Conservation (phyloP, 1,140 invertebrate genomes). For the Triops longicaudatus region DNA sequence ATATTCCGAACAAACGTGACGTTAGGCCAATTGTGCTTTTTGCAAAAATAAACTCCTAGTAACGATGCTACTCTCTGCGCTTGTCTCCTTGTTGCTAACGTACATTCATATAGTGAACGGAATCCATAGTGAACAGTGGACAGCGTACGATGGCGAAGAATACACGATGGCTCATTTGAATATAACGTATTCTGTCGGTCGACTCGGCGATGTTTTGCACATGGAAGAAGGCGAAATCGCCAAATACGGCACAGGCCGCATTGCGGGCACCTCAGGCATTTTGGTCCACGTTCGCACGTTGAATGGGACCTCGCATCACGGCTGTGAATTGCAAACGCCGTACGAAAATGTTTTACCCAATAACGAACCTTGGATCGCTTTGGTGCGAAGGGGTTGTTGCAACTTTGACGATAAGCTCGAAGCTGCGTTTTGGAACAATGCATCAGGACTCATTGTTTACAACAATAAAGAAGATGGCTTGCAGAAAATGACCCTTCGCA, state of each 20-base stretch:
- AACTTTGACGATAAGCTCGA: constrained; percentile 66
- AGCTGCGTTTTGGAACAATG: constrained; percentile 58
- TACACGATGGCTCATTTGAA: constrained; percentile 34
- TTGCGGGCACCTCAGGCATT: constrained; percentile 49
- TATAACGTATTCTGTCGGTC: constrained; percentile 32
- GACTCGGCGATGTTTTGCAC: constrained; percentile 29
- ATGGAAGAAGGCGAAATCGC: constrained; percentile 40
- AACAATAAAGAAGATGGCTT: constrained; percentile 56
- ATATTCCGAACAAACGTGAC: too few relatives aligned
- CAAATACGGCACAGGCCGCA: constrained; percentile 57
- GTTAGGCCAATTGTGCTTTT: neutral
- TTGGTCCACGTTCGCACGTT: constrained; percentile 50
- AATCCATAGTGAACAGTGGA: constrained; percentile 22
- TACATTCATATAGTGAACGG: neutral
- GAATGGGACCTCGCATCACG: constrained; percentile 34
- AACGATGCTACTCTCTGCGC: neutral
- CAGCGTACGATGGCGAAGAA: constrained; percentile 30
- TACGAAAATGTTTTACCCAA: constrained; percentile 28
- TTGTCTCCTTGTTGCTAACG: neutral
- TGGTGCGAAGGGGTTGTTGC: constrained; percentile 61
- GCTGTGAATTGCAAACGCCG: constrained; percentile 30
- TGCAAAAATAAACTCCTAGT: neutral
- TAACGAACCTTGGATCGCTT: constrained; percentile 58
- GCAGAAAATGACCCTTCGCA: constrained; percentile 58
- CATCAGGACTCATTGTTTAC: constrained; percentile 65